Conservation (phyloP, 2,113 vertebrate genomes). For the Mobula hypostoma region DNA sequence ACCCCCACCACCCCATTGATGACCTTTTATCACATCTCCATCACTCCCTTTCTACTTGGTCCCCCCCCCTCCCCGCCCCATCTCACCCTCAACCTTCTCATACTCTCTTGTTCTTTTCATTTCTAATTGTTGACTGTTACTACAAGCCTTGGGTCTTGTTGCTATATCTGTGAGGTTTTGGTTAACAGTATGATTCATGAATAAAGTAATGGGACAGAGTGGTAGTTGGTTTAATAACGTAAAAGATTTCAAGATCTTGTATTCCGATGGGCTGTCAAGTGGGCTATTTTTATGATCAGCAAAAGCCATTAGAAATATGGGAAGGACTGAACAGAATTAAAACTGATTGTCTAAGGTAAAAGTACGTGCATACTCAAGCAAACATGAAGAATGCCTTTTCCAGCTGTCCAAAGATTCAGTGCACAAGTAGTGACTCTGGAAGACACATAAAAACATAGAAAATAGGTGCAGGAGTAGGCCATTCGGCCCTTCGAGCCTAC, state of each 20-base stretch:
- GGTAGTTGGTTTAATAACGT: neutral
- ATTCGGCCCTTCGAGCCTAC: too few relatives aligned
- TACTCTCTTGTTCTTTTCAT: too few relatives aligned
- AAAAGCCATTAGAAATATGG: neutral
- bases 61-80: too few relatives aligned
- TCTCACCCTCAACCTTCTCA: too few relatives aligned
- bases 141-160: neutral
- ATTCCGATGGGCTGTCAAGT: neutral
- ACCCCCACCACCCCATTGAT: too few relatives aligned
- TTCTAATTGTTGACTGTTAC: too few relatives aligned
- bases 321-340: neutral
- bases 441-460: too few relatives aligned
- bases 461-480: too few relatives aligned
- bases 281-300: neutral
- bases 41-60: too few relatives aligned
- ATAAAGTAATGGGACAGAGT: neutral
- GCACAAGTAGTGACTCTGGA: neutral
- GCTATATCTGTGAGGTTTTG: neutral
- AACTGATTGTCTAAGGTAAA: neutral
- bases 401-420: neutral
- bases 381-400: neutral
- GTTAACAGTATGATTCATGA: neutral
- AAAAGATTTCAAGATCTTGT: neutral
- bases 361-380: neutral
- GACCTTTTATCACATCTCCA: too few relatives aligned